A percentile compares a stretch with the other conserved stretches of the same genome.
These are phyloP conservation scores for Ceraclea dissimilis DNA, from an alignment of 2,888 invertebrate genomes.

Conservation along the genomic window DNA sequence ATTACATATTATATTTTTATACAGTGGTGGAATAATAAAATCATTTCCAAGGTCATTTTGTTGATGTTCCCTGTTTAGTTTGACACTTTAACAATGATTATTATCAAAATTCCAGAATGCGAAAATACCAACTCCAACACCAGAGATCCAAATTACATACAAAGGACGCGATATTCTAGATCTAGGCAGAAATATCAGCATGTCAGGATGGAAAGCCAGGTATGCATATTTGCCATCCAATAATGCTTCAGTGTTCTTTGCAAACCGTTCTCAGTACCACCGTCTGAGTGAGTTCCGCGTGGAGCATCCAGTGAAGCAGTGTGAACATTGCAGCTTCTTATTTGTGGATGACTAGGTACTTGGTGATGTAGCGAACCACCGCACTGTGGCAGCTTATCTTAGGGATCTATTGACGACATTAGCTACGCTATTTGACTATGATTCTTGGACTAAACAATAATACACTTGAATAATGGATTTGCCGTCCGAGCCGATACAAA, in stretches of 20 bases:
- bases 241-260: conserved; percentile 51
- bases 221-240: conserved; percentile 49
- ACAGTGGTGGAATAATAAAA: no score
- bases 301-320: conserved; percentile 50
- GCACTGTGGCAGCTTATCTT: conserved; percentile 9
- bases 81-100: no score
- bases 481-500: conserved; percentile 24
- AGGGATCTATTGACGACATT: conserved; percentile 10
- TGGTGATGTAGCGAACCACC: neutral
- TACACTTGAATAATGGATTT: conserved; percentile 22
- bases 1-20: no score
- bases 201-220: conserved; percentile 49
- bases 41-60: no score
- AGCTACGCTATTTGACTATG: conserved; percentile 11
- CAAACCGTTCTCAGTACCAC: conserved; percentile 56
- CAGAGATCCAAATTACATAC: conserved; percentile 39
- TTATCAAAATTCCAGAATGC: no score
- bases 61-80: no score
- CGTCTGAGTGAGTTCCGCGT: conserved; percentile 50
- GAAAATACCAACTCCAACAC: conserved; percentile 27
- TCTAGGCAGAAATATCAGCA: conserved; percentile 48
- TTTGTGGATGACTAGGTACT: conserved; percentile 5
- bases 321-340: conserved; percentile 44
- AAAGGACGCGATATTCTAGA: conserved; percentile 52
- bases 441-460: neutral